These are phyloP conservation scores for Apodemus sylvaticus DNA, from an alignment of 2,113 vertebrate species.

Conservation along the genomic window DNA sequence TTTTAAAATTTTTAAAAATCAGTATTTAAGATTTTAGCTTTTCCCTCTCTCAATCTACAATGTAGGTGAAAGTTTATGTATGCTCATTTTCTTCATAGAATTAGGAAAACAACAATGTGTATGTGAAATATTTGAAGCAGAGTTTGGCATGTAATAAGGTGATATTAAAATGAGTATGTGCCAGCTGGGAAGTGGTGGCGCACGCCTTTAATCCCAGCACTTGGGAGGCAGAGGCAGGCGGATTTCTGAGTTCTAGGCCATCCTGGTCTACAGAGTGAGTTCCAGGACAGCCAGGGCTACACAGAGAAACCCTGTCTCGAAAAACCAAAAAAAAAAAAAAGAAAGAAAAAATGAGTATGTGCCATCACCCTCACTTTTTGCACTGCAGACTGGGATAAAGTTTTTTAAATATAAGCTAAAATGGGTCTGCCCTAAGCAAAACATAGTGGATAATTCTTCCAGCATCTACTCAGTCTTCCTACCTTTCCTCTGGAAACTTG, in stretches of 20 bases:
- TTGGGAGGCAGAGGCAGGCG: too few relatives aligned
- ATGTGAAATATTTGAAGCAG: neutral
- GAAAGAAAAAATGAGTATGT: neutral
- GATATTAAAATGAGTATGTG: neutral
- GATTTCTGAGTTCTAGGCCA: too few relatives aligned
- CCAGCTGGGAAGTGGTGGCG: too few relatives aligned
- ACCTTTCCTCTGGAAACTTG: slow-evolving; percentile 2
- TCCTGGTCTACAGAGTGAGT: too few relatives aligned
- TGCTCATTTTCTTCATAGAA: slow-evolving; percentile 14
- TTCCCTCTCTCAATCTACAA: neutral
- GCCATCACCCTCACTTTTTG: neutral
- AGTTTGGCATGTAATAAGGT: neutral
- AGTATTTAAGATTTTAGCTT: neutral
- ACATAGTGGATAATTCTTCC: neutral
- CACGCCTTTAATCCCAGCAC: too few relatives aligned
- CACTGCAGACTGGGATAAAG: neutral
- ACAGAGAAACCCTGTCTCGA: too few relatives aligned
- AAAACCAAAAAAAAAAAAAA: too few relatives aligned
- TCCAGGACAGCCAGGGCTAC: too few relatives aligned
- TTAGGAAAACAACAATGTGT: neutral
- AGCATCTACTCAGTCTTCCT: neutral
- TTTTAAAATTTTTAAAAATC: neutral
- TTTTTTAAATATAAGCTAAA: neutral
- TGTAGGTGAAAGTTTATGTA: neutral
- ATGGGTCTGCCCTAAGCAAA: neutral